These are phyloP conservation scores for Arctia plantaginis DNA, from an alignment of 2,888 invertebrate genomes.

Conservation along the genomic window DNA sequence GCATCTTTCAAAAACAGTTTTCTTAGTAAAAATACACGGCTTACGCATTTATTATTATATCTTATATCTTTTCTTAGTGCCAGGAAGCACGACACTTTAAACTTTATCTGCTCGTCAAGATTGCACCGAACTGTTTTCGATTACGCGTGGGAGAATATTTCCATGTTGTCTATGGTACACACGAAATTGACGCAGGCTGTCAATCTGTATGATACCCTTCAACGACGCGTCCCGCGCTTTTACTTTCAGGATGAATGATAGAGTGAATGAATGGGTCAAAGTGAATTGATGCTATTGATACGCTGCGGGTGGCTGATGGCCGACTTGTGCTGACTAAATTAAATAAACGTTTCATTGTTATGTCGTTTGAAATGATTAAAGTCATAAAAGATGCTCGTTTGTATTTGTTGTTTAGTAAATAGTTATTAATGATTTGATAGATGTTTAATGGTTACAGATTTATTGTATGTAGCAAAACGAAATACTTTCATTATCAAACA, in stretches of 20 bases:
- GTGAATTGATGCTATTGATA: constrained; percentile 46
- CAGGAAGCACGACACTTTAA: constrained; percentile 38
- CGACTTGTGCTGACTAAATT: constrained; percentile 59
- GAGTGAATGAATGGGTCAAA: constrained; percentile 57
- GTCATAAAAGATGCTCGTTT: constrained; percentile 35
- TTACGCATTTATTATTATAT: background rate
- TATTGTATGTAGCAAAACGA: constrained; percentile 11
- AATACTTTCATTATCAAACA: background rate
- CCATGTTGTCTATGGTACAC: constrained; percentile 39
- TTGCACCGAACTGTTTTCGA: constrained; percentile 26
- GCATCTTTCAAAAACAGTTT: constrained; percentile 33
- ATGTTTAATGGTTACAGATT: constrained; percentile 7
- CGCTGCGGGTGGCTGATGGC: constrained; percentile 61
- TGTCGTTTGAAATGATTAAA: constrained; percentile 46
- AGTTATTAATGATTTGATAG: constrained; percentile 42
- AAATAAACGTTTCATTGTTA: constrained; percentile 54
- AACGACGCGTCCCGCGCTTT: constrained; percentile 60
- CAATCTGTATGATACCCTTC: constrained; percentile 46
- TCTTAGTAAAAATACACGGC: background rate
- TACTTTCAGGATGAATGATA: constrained; percentile 56
- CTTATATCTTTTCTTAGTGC: constrained; percentile 17
- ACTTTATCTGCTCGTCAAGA: constrained; percentile 41
- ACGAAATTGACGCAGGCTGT: constrained; percentile 39
- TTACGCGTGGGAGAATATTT: constrained; percentile 50
- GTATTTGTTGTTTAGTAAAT: constrained; percentile 40